phyloP scores from a whole-genome alignment of 2,888 invertebrate species.

The Vesta saturnalis region DNA sequence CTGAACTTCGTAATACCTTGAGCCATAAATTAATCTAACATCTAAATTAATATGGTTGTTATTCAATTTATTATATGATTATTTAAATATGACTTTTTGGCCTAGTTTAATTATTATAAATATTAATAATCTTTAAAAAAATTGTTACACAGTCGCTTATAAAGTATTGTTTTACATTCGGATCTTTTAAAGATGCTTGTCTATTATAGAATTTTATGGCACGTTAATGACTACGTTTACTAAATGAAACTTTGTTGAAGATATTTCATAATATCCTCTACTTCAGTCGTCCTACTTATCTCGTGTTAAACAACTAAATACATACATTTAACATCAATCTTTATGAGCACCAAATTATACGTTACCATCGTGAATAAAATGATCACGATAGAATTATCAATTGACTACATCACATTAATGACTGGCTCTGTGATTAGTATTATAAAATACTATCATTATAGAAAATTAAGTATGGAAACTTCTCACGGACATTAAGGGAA shows the following conservation, averaged over 20 bases:
- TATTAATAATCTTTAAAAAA: too few relatives aligned
- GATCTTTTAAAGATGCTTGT: background rate
- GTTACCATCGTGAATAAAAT: background rate
- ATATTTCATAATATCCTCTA: conserved; percentile 2
- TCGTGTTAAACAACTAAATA: background rate
- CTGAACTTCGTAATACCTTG: too few relatives aligned
- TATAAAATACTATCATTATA: conserved; percentile 17
- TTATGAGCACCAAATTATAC: conserved; percentile 10
- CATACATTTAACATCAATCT: background rate
- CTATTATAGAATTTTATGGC: background rate
- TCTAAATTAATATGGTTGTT: too few relatives aligned
- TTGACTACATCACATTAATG: conserved; percentile 10
- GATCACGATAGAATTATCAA: conserved; percentile 7
- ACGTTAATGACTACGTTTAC: background rate
- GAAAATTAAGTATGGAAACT: conserved; percentile 18
- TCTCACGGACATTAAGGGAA: conserved; percentile 35
- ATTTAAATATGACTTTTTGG: too few relatives aligned
- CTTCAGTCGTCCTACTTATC: conserved; percentile 7
- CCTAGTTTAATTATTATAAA: too few relatives aligned
- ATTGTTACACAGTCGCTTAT: too few relatives aligned
- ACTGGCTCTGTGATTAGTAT: conserved; percentile 5
- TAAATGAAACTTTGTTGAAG: background rate
- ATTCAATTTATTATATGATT: too few relatives aligned
- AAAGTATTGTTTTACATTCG: too few relatives aligned
- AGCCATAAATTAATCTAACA: too few relatives aligned